These are phyloP conservation scores for Cataglyphis albicans DNA, from an alignment of 2,888 invertebrate species.

Conservation along the genomic window DNA sequence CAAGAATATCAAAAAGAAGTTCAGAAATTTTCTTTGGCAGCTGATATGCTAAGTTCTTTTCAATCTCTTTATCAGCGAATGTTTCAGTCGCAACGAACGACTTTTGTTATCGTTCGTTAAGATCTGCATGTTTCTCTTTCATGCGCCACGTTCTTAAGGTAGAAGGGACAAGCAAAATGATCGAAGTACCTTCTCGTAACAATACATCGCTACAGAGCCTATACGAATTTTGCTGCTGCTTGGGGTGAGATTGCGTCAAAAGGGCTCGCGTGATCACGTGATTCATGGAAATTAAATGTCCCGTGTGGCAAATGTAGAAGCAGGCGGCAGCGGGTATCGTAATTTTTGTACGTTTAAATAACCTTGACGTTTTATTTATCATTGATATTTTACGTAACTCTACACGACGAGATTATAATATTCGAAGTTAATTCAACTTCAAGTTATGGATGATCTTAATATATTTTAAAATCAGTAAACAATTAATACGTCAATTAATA, in stretches of 20 bases:
- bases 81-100: constrained; percentile 24
- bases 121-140: constrained; percentile 22
- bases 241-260: constrained; percentile 18
- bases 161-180: constrained; percentile 11
- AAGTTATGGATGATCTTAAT: neutral
- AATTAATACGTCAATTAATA: neutral
- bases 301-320: constrained; percentile 12
- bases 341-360: constrained; percentile 27
- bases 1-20: neutral
- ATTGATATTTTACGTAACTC: constrained; percentile 17
- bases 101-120: constrained; percentile 17
- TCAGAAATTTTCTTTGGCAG: neutral
- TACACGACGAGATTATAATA: neutral
- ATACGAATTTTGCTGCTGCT: constrained; percentile 33
- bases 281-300: constrained; percentile 41
- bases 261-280: constrained; percentile 53
- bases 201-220: neutral
- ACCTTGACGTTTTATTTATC: constrained; percentile 49
- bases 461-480: neutral
- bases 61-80: neutral
- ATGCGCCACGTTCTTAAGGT: neutral
- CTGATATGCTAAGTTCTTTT: constrained; percentile 24
- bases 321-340: neutral
- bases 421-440: neutral
- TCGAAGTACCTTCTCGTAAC: constrained; percentile 2